Evolutionary conservation across 37 sponge, comb jelly and placozoan genomes (phyloP).

Genomic region (Beroe ovata): DNA sequence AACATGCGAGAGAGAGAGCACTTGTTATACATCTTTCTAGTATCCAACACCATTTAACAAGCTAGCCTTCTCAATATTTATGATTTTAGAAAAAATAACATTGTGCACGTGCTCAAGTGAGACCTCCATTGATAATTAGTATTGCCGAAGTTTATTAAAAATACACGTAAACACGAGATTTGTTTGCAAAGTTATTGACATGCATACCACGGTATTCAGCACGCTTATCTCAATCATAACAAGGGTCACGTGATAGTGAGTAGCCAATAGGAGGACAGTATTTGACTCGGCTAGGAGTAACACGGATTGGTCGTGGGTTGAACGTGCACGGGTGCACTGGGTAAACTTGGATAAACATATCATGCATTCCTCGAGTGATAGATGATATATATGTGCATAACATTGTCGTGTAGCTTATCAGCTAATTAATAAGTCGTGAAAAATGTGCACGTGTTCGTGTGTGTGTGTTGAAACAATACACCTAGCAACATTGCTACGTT

Average conservation of each 20-base stretch:
- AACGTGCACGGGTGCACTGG: not conserved
- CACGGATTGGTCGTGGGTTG: not conserved
- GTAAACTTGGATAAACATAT: not conserved
- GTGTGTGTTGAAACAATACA: not conserved
- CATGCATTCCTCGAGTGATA: not conserved
- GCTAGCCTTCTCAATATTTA: slow-evolving; percentile 60
- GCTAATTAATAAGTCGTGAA: not conserved
- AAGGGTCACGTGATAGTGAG: slow-evolving; percentile 6
- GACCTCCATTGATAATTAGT: slow-evolving; percentile 65
- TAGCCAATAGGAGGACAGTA: slow-evolving; percentile 10
- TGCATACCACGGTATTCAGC: slow-evolving; percentile 65
- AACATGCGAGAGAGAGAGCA: too few relatives aligned
- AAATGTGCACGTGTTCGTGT: not conserved
- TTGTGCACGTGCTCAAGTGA: slow-evolving; percentile 24
- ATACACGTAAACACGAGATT: not conserved
- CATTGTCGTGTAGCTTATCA: not conserved
- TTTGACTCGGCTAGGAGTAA: not conserved
- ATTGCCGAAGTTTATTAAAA: slow-evolving; percentile 22
- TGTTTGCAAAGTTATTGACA: slow-evolving; percentile 18
- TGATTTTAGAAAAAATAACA: slow-evolving; percentile 3
- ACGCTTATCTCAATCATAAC: slow-evolving; percentile 65
- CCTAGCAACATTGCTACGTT: not conserved
- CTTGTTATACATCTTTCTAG: not conserved
- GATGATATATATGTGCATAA: not conserved
- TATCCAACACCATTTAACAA: not conserved